A percentile compares a stretch with the other conserved stretches of the same genome.
phyloP scores from a whole-genome alignment of 1,140 invertebrate genomes.

The Daktulosphaira vitifoliae region DNA sequence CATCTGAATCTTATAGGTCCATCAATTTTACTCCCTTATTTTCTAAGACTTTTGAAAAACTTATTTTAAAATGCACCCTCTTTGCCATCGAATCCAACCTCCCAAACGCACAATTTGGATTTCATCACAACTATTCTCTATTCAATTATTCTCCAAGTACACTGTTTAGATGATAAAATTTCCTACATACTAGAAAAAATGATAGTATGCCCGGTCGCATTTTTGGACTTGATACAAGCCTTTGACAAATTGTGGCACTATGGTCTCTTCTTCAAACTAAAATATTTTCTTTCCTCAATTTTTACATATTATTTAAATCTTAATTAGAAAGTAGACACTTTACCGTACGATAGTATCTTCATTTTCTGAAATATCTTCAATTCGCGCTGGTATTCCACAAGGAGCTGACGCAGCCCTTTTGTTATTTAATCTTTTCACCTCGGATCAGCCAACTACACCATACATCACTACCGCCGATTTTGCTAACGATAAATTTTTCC shows the following conservation, averaged over 20 bases:
- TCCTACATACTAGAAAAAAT: background rate
- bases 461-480: too few relatives aligned
- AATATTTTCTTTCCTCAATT: too few relatives aligned
- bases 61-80: background rate
- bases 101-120: background rate
- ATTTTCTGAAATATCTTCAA: too few relatives aligned
- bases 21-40: background rate
- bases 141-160: background rate
- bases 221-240: background rate
- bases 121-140: background rate
- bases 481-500: too few relatives aligned
- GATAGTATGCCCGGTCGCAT: background rate
- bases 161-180: background rate
- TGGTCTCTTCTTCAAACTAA: background rate
- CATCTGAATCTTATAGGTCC: background rate
- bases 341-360: too few relatives aligned
- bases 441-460: too few relatives aligned
- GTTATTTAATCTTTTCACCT: too few relatives aligned
- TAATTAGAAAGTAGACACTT: too few relatives aligned
- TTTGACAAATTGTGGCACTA: background rate
- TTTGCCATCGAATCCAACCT: background rate
- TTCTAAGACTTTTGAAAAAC: background rate
- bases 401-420: too few relatives aligned
- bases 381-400: too few relatives aligned
- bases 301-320: too few relatives aligned